Percentiles rank a stretch among this genome's conserved stretches.
Evolutionary conservation across 2,113 vertebrate species (phyloP).

Genomic region (Oenanthe melanoleuca): DNA sequence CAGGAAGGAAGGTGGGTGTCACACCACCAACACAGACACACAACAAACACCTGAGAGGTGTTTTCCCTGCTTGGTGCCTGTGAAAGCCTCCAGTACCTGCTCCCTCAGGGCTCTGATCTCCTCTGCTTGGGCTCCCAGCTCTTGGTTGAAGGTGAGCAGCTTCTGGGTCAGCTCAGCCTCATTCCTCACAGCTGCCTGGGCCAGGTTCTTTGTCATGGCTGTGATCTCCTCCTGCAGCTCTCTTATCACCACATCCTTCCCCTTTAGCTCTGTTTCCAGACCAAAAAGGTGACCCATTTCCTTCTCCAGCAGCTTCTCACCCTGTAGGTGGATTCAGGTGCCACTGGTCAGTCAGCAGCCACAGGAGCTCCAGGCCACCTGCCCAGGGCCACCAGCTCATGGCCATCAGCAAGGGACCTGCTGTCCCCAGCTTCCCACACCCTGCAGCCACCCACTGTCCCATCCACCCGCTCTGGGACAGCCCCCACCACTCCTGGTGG

Average conservation of each 20-base stretch:
- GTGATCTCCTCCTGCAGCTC: slow-evolving; percentile 70
- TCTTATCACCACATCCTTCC: slow-evolving; percentile 67
- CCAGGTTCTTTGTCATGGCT: slow-evolving; percentile 58
- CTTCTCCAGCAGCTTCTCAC: slow-evolving; percentile 66
- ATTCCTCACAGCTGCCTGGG: background rate
- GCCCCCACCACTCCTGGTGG: too few species aligned
- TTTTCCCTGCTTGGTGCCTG: background rate
- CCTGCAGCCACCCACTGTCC: background rate
- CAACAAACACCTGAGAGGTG: too few species aligned
- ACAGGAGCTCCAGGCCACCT: fast-evolving
- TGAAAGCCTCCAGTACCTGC: slow-evolving; percentile 61
- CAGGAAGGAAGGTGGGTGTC: too few species aligned
- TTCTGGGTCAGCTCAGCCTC: slow-evolving; percentile 34
- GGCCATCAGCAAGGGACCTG: background rate
- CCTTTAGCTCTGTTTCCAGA: slow-evolving; percentile 66
- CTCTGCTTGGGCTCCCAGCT: slow-evolving; percentile 57
- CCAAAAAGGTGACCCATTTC: slow-evolving; percentile 41
- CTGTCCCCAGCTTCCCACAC: fast-evolving
- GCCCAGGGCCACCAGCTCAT: fast-evolving
- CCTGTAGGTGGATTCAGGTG: slow-evolving; percentile 33
- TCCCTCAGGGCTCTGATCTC: slow-evolving; percentile 77
- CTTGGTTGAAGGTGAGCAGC: slow-evolving; percentile 43
- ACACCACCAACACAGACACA: too few species aligned
- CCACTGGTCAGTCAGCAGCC: background rate
- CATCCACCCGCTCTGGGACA: fast-evolving